Percentiles rank a stretch among this genome's conserved stretches.
phyloP scores from a whole-genome alignment of 2,113 vertebrate species.

The Limanda limanda region DNA sequence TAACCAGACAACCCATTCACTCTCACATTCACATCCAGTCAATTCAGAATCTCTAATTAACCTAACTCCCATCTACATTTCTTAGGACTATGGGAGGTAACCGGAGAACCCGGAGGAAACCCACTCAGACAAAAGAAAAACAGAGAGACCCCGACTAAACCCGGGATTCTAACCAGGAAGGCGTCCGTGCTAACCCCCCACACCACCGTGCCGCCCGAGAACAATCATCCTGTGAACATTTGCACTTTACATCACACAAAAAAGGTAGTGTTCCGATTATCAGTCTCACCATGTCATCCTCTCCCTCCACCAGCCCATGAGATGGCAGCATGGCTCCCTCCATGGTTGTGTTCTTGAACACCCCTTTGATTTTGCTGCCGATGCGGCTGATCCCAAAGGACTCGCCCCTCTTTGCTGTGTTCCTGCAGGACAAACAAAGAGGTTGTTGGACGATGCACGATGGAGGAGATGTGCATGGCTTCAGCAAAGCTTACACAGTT shows the following conservation, averaged over 20 bases:
- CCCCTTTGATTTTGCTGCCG: conserved; percentile 97
- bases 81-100: no score
- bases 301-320: conserved; percentile 90
- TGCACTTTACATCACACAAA: background rate
- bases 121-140: no score
- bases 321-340: conserved; percentile 96
- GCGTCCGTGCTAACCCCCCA: no score
- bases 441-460: conserved; percentile 16
- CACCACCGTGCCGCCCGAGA: background rate
- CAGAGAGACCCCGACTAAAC: no score
- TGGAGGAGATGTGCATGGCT: conserved; percentile 24
- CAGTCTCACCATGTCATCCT: conserved; percentile 91
- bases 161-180: no score
- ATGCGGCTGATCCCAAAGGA: conserved; percentile 96
- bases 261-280: background rate
- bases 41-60: no score
- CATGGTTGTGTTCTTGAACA: conserved; percentile 98
- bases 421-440: conserved; percentile 79
- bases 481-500: conserved; percentile 57
- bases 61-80: no score
- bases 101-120: no score
- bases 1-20: no score
- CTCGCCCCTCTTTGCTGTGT: conserved; percentile 92
- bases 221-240: background rate
- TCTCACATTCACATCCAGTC: no score